Evolutionary conservation across 2,888 invertebrate genomes (phyloP).

Genomic region (Papilio gigon): DNA sequence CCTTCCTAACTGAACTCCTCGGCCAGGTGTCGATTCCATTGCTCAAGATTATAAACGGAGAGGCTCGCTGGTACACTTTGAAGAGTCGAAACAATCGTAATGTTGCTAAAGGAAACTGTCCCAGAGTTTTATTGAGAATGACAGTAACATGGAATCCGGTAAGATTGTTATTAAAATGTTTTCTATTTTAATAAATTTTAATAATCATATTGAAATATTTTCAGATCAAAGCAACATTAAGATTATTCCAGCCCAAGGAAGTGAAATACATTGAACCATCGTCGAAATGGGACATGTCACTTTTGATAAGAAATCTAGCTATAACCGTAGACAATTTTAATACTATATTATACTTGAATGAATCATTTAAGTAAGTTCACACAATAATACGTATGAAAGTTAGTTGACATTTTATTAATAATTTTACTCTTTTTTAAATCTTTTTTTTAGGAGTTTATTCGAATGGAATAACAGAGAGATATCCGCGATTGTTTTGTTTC

Average conservation of each 20-base stretch:
- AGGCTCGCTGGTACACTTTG: conserved; percentile 68
- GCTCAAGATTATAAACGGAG: conserved; percentile 62
- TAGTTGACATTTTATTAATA: background rate
- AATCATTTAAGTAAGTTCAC: conserved; percentile 64
- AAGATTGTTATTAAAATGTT: conserved; percentile 46
- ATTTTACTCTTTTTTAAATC: background rate
- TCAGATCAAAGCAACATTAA: conserved; percentile 68
- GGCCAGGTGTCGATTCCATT: conserved; percentile 71
- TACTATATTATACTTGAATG: conserved; percentile 57
- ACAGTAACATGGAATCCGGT: conserved; percentile 71
- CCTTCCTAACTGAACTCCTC: conserved; percentile 58
- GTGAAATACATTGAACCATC: conserved; percentile 64
- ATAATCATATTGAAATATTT: conserved; percentile 4
- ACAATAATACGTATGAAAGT: background rate
- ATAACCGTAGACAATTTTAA: conserved; percentile 62
- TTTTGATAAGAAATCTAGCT: conserved; percentile 68
- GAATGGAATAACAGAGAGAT: conserved; percentile 72
- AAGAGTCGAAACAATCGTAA: conserved; percentile 64
- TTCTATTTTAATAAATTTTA: background rate
- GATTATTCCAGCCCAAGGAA: conserved; percentile 67
- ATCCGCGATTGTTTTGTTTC: conserved; percentile 53
- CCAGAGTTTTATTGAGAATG: conserved; percentile 69
- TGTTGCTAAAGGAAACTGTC: conserved; percentile 70
- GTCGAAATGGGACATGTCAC: conserved; percentile 64
- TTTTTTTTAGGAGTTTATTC: conserved; percentile 57